Percentiles rank a stretch among this genome's conserved stretches.
Evolutionary conservation across 2,797 vertebrate species (phyloP).

Genomic region (Sebastes diploproa): DNA sequence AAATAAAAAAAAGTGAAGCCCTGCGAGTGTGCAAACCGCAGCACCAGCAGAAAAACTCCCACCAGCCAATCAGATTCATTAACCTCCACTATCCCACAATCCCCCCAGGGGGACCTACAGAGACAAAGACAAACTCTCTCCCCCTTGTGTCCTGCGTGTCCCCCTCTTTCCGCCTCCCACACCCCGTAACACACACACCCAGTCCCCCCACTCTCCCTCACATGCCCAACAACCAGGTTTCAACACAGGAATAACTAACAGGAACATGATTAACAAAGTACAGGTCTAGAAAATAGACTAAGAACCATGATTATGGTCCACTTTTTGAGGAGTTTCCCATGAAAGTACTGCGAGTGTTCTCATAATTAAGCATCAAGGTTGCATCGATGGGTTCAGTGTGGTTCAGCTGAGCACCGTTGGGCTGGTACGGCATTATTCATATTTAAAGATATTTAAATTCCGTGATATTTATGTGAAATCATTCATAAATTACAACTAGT

Average conservation of each 20-base stretch:
- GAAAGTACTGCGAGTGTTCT: neutral
- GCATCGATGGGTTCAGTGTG: neutral
- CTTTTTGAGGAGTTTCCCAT: neutral
- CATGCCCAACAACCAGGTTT: slow-evolving; percentile 10
- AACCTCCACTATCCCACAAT: slow-evolving; percentile 81
- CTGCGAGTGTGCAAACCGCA: slow-evolving; percentile 75
- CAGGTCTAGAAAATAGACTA: neutral
- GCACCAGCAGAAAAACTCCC: slow-evolving; percentile 81
- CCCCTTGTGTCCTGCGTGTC: slow-evolving; percentile 72
- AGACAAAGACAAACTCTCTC: slow-evolving; percentile 85
- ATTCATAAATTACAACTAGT: neutral
- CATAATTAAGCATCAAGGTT: neutral
- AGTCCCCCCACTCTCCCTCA: slow-evolving; percentile 16
- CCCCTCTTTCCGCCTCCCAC: slow-evolving; percentile 36
- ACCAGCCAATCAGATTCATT: slow-evolving; percentile 83
- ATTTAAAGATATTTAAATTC: neutral
- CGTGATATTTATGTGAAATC: neutral
- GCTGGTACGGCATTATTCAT: neutral
- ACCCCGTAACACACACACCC: slow-evolving; percentile 31
- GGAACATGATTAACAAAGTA: neutral
- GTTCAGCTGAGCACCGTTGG: neutral
- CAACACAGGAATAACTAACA: slow-evolving; percentile 5
- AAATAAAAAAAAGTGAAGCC: slow-evolving; percentile 72
- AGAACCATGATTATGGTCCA: neutral
- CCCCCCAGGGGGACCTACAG: slow-evolving; percentile 68